phyloP scores from a whole-genome alignment of 2,888 invertebrate genomes.

The Ametastegia equiseti region DNA sequence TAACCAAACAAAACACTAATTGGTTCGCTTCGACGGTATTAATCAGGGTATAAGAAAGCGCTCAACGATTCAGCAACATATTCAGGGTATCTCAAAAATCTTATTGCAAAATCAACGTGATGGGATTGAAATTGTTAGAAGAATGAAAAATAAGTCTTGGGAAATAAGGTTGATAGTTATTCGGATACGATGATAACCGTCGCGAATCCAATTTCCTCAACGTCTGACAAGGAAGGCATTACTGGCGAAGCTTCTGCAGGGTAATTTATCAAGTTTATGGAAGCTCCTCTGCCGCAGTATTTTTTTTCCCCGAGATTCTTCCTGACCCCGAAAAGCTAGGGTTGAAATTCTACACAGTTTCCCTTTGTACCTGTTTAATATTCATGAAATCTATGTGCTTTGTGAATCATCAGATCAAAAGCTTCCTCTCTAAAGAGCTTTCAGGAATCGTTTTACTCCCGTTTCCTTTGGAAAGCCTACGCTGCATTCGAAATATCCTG shows the following conservation, averaged over 20 bases:
- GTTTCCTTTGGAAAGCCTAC: not conserved
- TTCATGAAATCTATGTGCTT: conserved; percentile 34
- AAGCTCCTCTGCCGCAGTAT: not conserved
- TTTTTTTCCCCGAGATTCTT: conserved; percentile 3
- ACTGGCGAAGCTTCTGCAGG: not conserved
- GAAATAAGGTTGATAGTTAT: not conserved
- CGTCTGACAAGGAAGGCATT: not conserved
- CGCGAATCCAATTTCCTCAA: not conserved
- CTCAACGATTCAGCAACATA: conserved; percentile 3
- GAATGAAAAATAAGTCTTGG: not conserved
- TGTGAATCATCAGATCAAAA: conserved; percentile 36
- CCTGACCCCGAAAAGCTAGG: conserved; percentile 21
- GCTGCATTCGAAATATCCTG: not conserved
- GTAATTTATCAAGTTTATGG: not conserved
- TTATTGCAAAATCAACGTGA: not conserved
- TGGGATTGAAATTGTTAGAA: not conserved
- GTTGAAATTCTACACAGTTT: conserved; percentile 23
- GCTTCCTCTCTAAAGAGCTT: conserved; percentile 30
- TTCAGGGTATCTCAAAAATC: not conserved
- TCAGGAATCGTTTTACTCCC: conserved; percentile 16
- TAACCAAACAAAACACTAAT: conserved; percentile 68
- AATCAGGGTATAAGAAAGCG: not conserved
- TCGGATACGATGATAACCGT: not conserved
- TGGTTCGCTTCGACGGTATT: conserved; percentile 65
- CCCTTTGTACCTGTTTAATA: conserved; percentile 27